Conservation (phyloP, 2,888 invertebrate species). For the Hylaea fasciaria region DNA sequence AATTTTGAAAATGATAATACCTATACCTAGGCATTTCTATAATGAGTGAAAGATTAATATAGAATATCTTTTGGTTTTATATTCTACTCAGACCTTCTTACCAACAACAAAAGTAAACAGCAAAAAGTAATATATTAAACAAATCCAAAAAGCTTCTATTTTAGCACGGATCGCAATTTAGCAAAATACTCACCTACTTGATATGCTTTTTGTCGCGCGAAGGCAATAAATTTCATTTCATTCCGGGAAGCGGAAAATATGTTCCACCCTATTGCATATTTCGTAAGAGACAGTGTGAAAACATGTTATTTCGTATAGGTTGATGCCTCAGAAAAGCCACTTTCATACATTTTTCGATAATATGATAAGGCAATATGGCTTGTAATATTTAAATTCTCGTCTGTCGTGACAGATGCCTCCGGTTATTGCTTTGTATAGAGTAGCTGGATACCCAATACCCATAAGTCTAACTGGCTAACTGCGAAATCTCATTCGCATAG, state of each 20-base stretch:
- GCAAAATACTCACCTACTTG: slow-evolving; percentile 42
- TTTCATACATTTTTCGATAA: slow-evolving; percentile 37
- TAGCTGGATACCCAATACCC: slow-evolving; percentile 40
- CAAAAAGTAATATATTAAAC: background rate
- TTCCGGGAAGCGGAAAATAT: slow-evolving; percentile 36
- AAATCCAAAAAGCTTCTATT: slow-evolving; percentile 22
- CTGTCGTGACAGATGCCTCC: slow-evolving; percentile 53
- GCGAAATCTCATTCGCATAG: slow-evolving; percentile 64
- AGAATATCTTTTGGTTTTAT: too few relatives aligned
- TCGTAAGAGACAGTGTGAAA: slow-evolving; percentile 30
- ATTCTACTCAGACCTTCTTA: too few relatives aligned
- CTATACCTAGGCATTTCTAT: too few relatives aligned
- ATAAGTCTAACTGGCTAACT: slow-evolving; percentile 56
- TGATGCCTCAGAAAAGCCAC: slow-evolving; percentile 30
- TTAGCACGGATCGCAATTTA: slow-evolving; percentile 41
- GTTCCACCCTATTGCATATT: slow-evolving; percentile 36
- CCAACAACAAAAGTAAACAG: too few relatives aligned
- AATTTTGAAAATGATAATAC: too few relatives aligned
- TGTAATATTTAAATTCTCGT: slow-evolving; percentile 64
- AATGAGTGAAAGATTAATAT: too few relatives aligned
- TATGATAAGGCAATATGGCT: slow-evolving; percentile 43
- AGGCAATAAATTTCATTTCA: slow-evolving; percentile 44
- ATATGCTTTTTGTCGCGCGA: slow-evolving; percentile 42
- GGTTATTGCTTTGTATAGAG: slow-evolving; percentile 55
- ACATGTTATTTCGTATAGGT: slow-evolving; percentile 30